Evolutionary conservation across 2,797 vertebrate genomes (phyloP).

Genomic region (Parauchenoglanis punctatus): DNA sequence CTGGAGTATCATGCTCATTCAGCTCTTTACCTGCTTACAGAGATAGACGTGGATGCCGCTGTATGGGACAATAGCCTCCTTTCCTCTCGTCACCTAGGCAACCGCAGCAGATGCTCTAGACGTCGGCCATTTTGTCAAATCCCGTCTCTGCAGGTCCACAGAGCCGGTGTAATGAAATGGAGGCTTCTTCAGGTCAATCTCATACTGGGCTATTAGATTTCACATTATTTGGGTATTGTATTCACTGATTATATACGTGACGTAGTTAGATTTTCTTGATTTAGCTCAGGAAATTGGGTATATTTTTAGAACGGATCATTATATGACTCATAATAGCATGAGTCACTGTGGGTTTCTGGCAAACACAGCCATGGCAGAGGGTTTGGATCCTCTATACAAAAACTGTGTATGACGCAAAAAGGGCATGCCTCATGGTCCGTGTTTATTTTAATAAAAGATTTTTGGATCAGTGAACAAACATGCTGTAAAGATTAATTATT

Average conservation of each 20-base stretch:
- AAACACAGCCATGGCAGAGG: neutral
- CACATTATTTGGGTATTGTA: neutral
- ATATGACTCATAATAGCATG: neutral
- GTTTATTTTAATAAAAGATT: neutral
- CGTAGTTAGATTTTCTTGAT: neutral
- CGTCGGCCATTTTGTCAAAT: constrained; percentile 59
- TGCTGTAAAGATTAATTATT: neutral
- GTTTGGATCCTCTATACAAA: neutral
- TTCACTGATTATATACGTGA: neutral
- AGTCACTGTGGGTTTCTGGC: neutral
- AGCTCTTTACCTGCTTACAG: constrained; percentile 11
- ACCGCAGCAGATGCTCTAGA: constrained; percentile 56
- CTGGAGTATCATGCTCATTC: neutral
- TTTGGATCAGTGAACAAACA: no score
- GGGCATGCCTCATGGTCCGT: neutral
- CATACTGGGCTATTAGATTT: neutral
- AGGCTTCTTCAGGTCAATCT: constrained; percentile 34
- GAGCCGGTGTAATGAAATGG: constrained; percentile 51
- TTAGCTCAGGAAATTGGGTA: neutral
- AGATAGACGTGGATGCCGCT: constrained; percentile 23
- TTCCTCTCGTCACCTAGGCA: constrained; percentile 59
- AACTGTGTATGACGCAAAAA: neutral
- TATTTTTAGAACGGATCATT: neutral
- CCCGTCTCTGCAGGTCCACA: constrained; percentile 14
- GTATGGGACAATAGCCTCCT: constrained; percentile 42